Percentiles rank a stretch among this genome's conserved stretches.
These are phyloP conservation scores for Therioaphis trifolii DNA, from an alignment of 2,888 invertebrate genomes.

Conservation along the genomic window DNA sequence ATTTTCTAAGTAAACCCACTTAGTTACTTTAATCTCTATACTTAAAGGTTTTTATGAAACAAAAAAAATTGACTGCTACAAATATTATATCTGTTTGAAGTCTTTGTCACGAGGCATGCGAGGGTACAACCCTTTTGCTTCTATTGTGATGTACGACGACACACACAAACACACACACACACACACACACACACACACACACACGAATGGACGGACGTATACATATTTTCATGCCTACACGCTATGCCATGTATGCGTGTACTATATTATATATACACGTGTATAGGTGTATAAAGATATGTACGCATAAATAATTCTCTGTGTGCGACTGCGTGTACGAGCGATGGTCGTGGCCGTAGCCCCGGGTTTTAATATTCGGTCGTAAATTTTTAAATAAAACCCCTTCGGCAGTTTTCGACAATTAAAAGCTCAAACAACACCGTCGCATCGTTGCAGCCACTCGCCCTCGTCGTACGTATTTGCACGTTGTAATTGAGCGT, in stretches of 20 bases:
- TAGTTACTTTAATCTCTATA: conserved; percentile 56
- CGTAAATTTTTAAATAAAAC: conserved; percentile 60
- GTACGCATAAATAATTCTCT: conserved; percentile 57
- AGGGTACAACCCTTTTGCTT: conserved; percentile 58
- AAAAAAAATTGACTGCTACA: conserved; percentile 56
- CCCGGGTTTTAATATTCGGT: conserved; percentile 57
- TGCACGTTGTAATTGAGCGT: conserved; percentile 41
- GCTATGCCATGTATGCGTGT: too few species aligned
- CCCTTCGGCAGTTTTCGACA: conserved; percentile 45
- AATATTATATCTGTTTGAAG: conserved; percentile 59
- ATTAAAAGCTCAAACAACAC: conserved; percentile 61
- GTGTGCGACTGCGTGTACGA: too few species aligned
- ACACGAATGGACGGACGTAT: too few species aligned
- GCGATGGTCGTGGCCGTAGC: conserved; percentile 15
- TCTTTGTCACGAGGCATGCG: conserved; percentile 46
- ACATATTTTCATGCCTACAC: too few species aligned
- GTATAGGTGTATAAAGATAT: neutral
- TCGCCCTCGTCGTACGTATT: conserved; percentile 26
- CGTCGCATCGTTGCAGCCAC: neutral
- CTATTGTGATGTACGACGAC: conserved; percentile 25
- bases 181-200: neutral
- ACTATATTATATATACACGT: neutral
- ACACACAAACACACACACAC: neutral
- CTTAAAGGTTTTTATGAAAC: conserved; percentile 17
- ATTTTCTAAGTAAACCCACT: conserved; percentile 51